Evolutionary conservation across 2,888 invertebrate species (phyloP).

Genomic region (Leuctra nigra): DNA sequence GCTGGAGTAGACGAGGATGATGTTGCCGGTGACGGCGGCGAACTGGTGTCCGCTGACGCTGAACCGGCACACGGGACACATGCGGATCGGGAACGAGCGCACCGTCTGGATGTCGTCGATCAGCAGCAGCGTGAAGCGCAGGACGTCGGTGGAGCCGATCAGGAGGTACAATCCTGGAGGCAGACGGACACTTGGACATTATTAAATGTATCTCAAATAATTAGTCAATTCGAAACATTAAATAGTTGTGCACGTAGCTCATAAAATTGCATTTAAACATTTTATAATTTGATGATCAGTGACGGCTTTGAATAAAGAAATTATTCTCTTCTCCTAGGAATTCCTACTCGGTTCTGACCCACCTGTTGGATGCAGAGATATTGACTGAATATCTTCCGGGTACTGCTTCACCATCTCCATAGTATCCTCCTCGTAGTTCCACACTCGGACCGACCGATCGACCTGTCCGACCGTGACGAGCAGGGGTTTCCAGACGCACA

Average conservation of each 20-base stretch:
- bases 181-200: too few relatives aligned
- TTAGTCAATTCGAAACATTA: too few relatives aligned
- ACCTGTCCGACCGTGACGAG: constrained; percentile 71
- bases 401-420: constrained; percentile 73
- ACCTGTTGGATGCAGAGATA: constrained; percentile 62
- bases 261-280: too few relatives aligned
- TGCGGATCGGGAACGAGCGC: constrained; percentile 64
- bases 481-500: constrained; percentile 85
- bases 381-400: constrained; percentile 70
- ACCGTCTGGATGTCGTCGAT: constrained; percentile 73
- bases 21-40: constrained; percentile 79
- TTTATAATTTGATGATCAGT: background rate
- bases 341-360: too few relatives aligned
- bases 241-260: too few relatives aligned
- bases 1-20: constrained; percentile 79
- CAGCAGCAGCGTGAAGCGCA: constrained; percentile 79
- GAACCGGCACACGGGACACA: constrained; percentile 71
- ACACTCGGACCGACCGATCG: constrained; percentile 81
- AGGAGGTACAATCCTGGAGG: constrained; percentile 70
- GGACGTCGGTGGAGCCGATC: constrained; percentile 85
- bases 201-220: too few relatives aligned
- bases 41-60: constrained; percentile 83
- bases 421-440: constrained; percentile 83
- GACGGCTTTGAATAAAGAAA: too few relatives aligned
- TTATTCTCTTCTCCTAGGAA: too few relatives aligned